phyloP scores from a whole-genome alignment of 2,888 invertebrate species.

The Arenicola marina region DNA sequence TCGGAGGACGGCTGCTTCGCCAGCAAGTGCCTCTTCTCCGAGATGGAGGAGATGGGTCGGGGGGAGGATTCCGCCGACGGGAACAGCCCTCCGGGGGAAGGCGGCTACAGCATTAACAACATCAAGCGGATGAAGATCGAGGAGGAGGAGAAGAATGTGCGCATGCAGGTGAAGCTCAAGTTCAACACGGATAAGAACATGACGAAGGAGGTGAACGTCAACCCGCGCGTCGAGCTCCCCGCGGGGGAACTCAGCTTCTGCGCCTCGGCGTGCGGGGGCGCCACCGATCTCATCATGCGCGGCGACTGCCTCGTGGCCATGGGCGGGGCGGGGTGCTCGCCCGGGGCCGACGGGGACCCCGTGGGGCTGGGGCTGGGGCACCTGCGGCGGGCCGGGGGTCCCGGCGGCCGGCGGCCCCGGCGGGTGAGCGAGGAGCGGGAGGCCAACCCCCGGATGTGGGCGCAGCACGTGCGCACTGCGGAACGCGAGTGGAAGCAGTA shows the following conservation, averaged over 20 bases:
- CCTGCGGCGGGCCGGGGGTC: background rate
- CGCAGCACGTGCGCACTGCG: slow-evolving; percentile 58
- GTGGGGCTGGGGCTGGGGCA: background rate
- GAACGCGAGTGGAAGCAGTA: slow-evolving; percentile 68
- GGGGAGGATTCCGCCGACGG: background rate
- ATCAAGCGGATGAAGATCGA: slow-evolving; percentile 53
- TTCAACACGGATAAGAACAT: slow-evolving; percentile 41
- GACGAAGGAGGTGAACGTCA: background rate
- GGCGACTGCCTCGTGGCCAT: background rate
- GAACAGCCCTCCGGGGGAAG: no score
- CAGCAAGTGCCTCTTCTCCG: slow-evolving; percentile 24
- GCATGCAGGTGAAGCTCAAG: slow-evolving; percentile 37
- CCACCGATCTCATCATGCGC: background rate
- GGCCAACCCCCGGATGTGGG: background rate
- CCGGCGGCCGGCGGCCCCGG: background rate
- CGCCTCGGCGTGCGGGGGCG: background rate
- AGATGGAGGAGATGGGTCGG: background rate
- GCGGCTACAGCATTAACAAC: slow-evolving; percentile 37
- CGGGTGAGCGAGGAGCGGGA: background rate
- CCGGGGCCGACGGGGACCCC: no score
- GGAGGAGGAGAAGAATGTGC: slow-evolving; percentile 36
- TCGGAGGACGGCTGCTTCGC: slow-evolving; percentile 21
- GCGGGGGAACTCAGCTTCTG: background rate
- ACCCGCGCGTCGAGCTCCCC: background rate
- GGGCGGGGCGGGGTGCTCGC: no score